phyloP scores from a whole-genome alignment of 1,140 invertebrate genomes.

The Leptinotarsa defecta region DNA sequence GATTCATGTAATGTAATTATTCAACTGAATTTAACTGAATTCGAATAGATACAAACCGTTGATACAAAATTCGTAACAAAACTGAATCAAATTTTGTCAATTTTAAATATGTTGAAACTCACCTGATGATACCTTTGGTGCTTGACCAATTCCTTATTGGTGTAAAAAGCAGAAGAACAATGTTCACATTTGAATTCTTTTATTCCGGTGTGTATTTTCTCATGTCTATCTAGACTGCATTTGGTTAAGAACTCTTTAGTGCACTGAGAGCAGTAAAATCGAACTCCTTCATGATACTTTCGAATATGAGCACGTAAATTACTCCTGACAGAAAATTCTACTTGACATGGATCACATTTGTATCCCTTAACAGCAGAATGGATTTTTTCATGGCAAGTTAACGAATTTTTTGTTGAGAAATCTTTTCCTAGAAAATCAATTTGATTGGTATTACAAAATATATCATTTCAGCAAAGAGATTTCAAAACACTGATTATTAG shows the following conservation, averaged over 20 bases:
- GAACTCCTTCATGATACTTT: slow-evolving; percentile 39
- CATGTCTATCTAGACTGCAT: slow-evolving; percentile 40
- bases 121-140: slow-evolving; percentile 43
- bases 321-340: slow-evolving; percentile 40
- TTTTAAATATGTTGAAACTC: background rate
- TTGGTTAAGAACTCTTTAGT: slow-evolving; percentile 37
- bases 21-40: no score
- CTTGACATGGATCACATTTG: slow-evolving; percentile 36
- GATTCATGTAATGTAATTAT: no score
- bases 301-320: slow-evolving; percentile 41
- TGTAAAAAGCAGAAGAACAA: slow-evolving; percentile 41
- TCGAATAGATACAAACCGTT: no score
- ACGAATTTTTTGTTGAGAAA: slow-evolving; percentile 40
- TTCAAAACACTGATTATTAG: no score
- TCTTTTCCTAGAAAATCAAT: slow-evolving; percentile 33
- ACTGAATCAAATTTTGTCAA: no score
- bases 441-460: background rate
- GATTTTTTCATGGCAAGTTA: slow-evolving; percentile 44
- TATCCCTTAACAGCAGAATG: slow-evolving; percentile 38
- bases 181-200: slow-evolving; percentile 40
- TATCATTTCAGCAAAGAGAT: no score
- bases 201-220: slow-evolving; percentile 39
- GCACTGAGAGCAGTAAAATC: slow-evolving; percentile 43
- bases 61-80: no score
- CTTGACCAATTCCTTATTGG: slow-evolving; percentile 41